Percentiles rank a stretch among this genome's conserved stretches.
phyloP scores from a whole-genome alignment of 2,888 invertebrate species.

The Encarsia formosa region DNA sequence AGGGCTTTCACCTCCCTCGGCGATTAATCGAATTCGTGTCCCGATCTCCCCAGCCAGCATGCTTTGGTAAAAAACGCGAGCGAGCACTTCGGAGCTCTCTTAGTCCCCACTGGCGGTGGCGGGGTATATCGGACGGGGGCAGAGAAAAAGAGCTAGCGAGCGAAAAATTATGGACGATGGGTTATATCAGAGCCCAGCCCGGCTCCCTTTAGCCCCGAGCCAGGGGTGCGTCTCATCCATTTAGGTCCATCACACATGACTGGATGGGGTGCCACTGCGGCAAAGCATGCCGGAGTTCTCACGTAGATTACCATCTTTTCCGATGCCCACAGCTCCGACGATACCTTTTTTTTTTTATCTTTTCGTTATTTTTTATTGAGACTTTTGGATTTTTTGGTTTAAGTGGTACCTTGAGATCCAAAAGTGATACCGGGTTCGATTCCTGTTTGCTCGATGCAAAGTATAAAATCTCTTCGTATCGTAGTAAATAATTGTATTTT shows the following conservation, averaged over 20 bases:
- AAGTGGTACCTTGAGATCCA: no score
- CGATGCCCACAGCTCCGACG: no score
- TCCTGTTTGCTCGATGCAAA: no score
- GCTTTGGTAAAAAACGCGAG: constrained; percentile 23
- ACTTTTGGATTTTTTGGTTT: no score
- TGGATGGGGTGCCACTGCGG: constrained; percentile 49
- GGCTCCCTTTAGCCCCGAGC: constrained; percentile 34
- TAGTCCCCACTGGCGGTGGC: background rate
- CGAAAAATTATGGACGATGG: constrained; percentile 46
- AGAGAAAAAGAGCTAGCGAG: background rate
- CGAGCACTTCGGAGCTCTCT: constrained; percentile 11
- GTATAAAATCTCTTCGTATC: no score
- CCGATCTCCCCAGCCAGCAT: background rate
- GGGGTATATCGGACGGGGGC: background rate
- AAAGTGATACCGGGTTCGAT: no score
- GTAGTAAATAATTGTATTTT: no score
- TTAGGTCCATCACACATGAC: constrained; percentile 52
- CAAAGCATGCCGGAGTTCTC: constrained; percentile 49
- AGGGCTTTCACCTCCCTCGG: no score
- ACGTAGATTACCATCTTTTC: constrained; percentile 42
- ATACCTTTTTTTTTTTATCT: no score
- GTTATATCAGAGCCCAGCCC: no score
- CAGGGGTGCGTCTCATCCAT: constrained; percentile 51
- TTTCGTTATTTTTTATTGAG: no score
- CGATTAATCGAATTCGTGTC: constrained; percentile 18